Evolutionary conservation across 92 coral and sea anemone genomes (phyloP).

Genomic region (Palythoa caribaeorum): DNA sequence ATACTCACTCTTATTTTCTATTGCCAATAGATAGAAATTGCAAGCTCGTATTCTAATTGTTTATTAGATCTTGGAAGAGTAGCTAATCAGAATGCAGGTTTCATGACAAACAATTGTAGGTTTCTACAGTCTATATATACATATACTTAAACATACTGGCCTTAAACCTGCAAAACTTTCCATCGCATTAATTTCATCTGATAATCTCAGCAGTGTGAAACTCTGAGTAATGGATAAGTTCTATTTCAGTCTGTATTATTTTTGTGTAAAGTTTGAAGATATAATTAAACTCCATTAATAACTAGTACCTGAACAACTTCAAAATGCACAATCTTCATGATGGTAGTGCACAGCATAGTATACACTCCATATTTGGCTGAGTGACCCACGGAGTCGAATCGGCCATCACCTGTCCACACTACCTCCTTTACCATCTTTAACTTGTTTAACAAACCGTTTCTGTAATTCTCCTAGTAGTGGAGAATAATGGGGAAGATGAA

Average conservation of each 20-base stretch:
- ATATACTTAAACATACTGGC: background rate
- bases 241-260: background rate
- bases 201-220: slow-evolving; percentile 1
- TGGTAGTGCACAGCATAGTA: slow-evolving; percentile 24
- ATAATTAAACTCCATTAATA: background rate
- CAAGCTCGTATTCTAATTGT: background rate
- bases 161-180: background rate
- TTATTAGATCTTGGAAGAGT: background rate
- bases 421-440: slow-evolving; percentile 3
- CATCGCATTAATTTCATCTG: background rate
- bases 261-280: too few species aligned
- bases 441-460: slow-evolving; percentile 9
- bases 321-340: slow-evolving; percentile 49
- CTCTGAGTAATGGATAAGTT: background rate
- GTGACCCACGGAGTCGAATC: slow-evolving; percentile 6
- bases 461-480: slow-evolving; percentile 33
- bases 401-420: slow-evolving; percentile 27
- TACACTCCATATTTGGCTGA: slow-evolving; percentile 25
- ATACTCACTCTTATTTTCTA: too few species aligned
- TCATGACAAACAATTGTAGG: slow-evolving; percentile 22
- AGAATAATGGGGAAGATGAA: slow-evolving; percentile 13
- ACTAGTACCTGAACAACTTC: slow-evolving; percentile 48
- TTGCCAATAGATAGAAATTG: too few species aligned
- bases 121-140: background rate
- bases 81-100: background rate